Base-by-base conservation (phyloP, 2,113 vertebrate genomes). In the Takifugu bimaculatus region DNA sequence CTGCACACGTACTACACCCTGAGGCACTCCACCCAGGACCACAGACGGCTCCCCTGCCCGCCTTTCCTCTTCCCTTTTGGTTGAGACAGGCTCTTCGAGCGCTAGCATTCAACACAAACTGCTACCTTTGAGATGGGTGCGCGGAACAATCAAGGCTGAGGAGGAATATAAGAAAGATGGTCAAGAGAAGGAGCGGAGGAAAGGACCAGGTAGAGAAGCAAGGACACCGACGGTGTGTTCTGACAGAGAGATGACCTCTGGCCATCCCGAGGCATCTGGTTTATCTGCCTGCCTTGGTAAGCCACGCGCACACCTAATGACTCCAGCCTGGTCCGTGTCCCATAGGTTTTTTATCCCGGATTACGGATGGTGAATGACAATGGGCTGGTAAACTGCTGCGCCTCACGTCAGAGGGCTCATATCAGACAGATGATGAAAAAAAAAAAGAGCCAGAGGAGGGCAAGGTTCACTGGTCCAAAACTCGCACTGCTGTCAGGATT, bases 191-290 rank as follows among this genome's bases (percentile, higher is more conserved):
- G 59, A 80, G 71, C 35, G 42, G 35, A 50, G 59, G 64, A 5
- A 20, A 57, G 65, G 65, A 56, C 54, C 74, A 74, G 70, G 51
- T 39, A 60, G 75, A 84, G 78, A 82, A 82, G 85, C 81, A 87
- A 90, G 88, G 87, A 87, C 87, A 88, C 87, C 84, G 84, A 89
- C 83, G 87, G 73, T 67, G 73, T 84, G 77, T 85, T 85, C 83
- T 86, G 70, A 65, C 81, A 83, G 77, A 85, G 79, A 84, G 83
- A 90, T 90, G 88, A 91, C 88, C 90, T 83, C 88, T 91, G 90
- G 90, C 90, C 86, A 88, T 89, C 90, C 87, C 81, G 73, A 90
- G 90, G 88, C 90, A 83, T 88, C 88, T 85, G 88, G 79, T 91
- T 91, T 87, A 90, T 88, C 88, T 85, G 71, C 83, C 84, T 84